These are phyloP conservation scores for Trachelus troglodyta DNA, from an alignment of 2,888 invertebrate genomes.

Conservation along the genomic window DNA sequence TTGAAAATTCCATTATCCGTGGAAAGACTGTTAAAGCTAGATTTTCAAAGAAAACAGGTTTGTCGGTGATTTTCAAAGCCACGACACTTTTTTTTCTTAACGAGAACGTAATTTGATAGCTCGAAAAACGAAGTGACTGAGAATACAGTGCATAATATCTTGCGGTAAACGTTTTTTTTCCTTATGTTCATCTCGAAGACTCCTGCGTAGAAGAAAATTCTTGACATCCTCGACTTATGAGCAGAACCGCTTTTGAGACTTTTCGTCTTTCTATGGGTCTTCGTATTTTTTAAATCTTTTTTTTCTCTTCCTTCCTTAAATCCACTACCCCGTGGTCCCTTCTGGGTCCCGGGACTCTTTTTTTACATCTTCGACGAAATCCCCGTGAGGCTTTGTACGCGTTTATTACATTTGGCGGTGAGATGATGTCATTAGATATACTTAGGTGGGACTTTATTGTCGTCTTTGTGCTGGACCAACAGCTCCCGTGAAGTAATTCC, in stretches of 20 bases:
- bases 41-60: background rate
- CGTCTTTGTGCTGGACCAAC: conserved; percentile 46
- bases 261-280: background rate
- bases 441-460: conserved; percentile 57
- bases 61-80: background rate
- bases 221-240: background rate
- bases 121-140: background rate
- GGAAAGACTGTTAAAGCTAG: background rate
- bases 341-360: conserved; percentile 19
- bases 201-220: background rate
- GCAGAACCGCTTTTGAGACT: background rate
- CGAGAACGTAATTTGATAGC: background rate
- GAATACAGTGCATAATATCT: background rate
- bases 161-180: background rate
- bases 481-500: conserved; percentile 44
- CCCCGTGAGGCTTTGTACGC: conserved; percentile 42
- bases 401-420: conserved; percentile 49
- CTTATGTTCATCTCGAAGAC: background rate
- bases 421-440: conserved; percentile 61
- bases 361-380: conserved; percentile 52
- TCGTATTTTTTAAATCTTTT: background rate
- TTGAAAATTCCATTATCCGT: background rate
- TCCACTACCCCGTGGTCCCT: background rate
- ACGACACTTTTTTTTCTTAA: background rate
- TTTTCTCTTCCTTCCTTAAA: background rate